Percentiles rank a stretch among this genome's conserved stretches.
These are phyloP conservation scores for Cercocebus atys DNA, from an alignment of 2,113 vertebrate species.

Conservation along the genomic window DNA sequence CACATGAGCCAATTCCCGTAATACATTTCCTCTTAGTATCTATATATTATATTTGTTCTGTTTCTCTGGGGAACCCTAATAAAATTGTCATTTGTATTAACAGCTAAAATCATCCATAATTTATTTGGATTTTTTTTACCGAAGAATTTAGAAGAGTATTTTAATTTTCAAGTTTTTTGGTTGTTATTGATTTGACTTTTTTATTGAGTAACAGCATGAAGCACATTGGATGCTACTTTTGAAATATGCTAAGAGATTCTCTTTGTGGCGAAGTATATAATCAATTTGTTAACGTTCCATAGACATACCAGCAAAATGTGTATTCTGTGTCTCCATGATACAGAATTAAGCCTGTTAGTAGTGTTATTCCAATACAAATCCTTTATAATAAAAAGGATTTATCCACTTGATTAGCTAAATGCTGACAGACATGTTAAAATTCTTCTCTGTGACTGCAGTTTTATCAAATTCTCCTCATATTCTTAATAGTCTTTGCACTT, in stretches of 20 bases:
- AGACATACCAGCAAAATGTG: not conserved
- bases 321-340: not conserved
- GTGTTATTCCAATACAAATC: not conserved
- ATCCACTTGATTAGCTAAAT: not conserved
- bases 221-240: not conserved
- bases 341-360: not conserved
- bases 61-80: not conserved
- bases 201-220: not conserved
- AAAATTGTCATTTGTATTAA: not conserved
- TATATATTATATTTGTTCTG: not conserved
- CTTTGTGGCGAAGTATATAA: not conserved
- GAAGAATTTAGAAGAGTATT: not conserved
- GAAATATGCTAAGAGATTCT: not conserved
- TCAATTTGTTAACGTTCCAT: not conserved
- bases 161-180: not conserved
- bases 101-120: not conserved
- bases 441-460: not conserved
- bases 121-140: not conserved
- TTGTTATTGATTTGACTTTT: not conserved
- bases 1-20: not conserved
- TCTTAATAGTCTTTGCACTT: not conserved
- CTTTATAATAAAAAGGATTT: not conserved
- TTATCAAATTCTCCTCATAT: not conserved
- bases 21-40: not conserved
- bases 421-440: not conserved